Conservation (phyloP, 2,113 vertebrate genomes). For the Trematocara zebra region DNA sequence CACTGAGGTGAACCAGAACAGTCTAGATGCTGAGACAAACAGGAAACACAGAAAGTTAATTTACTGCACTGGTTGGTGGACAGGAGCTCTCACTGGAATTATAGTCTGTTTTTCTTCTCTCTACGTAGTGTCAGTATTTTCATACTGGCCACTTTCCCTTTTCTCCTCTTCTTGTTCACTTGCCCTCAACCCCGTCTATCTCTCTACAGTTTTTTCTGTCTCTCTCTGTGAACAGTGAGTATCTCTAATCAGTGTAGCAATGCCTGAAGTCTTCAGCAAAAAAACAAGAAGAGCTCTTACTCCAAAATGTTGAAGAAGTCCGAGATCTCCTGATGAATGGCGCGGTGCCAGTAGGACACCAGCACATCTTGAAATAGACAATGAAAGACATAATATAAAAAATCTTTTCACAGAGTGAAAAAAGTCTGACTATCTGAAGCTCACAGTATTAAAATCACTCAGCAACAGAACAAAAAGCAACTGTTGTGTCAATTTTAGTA, state of each 20-base stretch:
- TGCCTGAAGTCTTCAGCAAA: not conserved
- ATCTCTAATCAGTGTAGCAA: not conserved
- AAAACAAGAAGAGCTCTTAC: slow-evolving; percentile 73
- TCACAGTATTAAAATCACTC: not conserved
- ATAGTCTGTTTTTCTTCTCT: slow-evolving; percentile 27
- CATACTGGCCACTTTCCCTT: slow-evolving; percentile 13
- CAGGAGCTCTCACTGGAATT: slow-evolving; percentile 3
- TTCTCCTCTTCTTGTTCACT: not conserved
- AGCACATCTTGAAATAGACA: slow-evolving; percentile 80
- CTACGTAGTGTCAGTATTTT: slow-evolving; percentile 26
- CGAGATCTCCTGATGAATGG: slow-evolving; percentile 89
- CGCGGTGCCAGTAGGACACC: slow-evolving; percentile 94
- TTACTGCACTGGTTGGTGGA: slow-evolving; percentile 8
- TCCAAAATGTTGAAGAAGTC: slow-evolving; percentile 99
- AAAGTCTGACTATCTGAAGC: not conserved
- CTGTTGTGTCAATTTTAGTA: not conserved
- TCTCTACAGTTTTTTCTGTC: not conserved
- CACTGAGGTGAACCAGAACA: not conserved
- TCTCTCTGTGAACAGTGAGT: not conserved
- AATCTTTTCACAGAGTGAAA: not conserved
- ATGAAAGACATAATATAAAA: not conserved
- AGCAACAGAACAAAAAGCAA: not conserved
- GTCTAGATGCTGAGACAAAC: slow-evolving; percentile 20
- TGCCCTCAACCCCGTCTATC: not conserved
- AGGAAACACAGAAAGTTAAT: slow-evolving; percentile 44